Evolutionary conservation across 2,797 vertebrate species (phyloP).

Genomic region (Garrulus glandarius): DNA sequence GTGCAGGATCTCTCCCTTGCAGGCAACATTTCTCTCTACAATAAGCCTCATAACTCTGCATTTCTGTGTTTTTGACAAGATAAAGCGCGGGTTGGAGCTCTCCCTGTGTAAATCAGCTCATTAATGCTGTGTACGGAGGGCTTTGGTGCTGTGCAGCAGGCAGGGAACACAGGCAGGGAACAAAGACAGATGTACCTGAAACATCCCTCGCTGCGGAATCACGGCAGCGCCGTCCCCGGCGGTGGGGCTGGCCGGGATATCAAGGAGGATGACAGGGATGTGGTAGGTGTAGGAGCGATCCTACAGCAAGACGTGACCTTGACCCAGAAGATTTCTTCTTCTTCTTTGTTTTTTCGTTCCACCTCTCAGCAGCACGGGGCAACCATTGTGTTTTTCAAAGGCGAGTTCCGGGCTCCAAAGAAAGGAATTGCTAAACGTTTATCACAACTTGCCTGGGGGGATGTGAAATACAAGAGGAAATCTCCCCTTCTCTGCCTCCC

Average conservation of each 20-base stretch:
- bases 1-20: background rate
- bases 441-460: background rate
- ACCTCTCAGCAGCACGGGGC: fast-evolving
- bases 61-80: background rate
- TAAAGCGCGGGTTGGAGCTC: background rate
- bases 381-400: background rate
- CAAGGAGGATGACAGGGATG: background rate
- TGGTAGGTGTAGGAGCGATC: background rate
- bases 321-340: background rate
- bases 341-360: background rate
- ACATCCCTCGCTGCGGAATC: fast-evolving
- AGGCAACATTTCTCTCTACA: background rate
- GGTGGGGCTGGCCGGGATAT: background rate
- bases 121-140: fast-evolving
- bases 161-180: background rate
- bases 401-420: background rate
- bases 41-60: fast-evolving
- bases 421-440: background rate
- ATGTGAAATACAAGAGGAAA: slow-evolving; percentile 14
- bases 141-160: background rate
- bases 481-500: background rate
- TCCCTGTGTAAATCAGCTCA: background rate
- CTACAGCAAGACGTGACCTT: background rate
- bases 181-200: fast-evolving
- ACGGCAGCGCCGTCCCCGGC: fast-evolving